Evolutionary conservation across 1,140 invertebrate genomes (phyloP).

Genomic region (Triops longicaudatus): DNA sequence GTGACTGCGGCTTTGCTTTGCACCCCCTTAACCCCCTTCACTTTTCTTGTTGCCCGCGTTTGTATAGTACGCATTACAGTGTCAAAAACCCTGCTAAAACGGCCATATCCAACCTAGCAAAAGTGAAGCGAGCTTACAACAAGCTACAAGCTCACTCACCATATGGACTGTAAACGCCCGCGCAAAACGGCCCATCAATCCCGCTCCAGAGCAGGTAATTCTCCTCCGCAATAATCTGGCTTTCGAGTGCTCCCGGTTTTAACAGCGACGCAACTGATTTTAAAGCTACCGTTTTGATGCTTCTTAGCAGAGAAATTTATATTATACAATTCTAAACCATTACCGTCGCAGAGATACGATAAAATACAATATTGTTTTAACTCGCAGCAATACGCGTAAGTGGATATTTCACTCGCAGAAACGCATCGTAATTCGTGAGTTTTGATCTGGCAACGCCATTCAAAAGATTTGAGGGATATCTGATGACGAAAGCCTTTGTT

Average conservation of each 20-base stretch:
- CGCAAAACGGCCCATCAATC: background rate
- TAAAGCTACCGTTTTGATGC: no score
- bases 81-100: slow-evolving; percentile 2
- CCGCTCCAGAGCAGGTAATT: background rate
- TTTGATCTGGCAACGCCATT: no score
- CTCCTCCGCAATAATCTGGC: background rate
- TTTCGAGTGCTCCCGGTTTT: no score
- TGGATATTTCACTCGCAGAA: no score
- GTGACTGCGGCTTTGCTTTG: background rate
- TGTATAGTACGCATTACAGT: background rate
- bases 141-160: background rate
- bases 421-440: no score
- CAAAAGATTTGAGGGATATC: no score
- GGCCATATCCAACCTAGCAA: background rate
- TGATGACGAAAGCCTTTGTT: background rate
- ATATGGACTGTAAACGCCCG: background rate
- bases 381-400: no score
- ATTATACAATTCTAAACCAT: no score
- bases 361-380: no score
- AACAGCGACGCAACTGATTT: no score
- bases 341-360: no score
- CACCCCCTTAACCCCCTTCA: background rate
- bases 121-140: background rate
- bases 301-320: no score
- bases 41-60: background rate